Percentiles rank a stretch among this genome's conserved stretches.
Evolutionary conservation across 2,888 invertebrate genomes (phyloP).

Genomic region (Timema cristinae): DNA sequence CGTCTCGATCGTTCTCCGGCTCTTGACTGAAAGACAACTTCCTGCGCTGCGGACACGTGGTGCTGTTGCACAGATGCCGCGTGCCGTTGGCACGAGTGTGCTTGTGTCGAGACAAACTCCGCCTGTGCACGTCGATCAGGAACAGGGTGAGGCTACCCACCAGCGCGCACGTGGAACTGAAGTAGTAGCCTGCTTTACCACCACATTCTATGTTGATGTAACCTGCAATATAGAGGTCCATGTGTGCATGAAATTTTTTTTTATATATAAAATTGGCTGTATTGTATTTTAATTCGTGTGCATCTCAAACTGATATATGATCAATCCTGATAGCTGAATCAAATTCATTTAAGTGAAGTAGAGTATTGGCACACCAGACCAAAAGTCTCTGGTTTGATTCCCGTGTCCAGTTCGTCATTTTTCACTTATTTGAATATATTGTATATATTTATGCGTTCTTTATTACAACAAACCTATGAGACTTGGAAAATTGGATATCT

Average conservation of each 20-base stretch:
- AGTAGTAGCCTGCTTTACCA: conserved; percentile 76
- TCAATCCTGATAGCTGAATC: too few species aligned
- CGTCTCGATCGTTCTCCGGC: conserved; percentile 38
- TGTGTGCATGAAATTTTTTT: neutral
- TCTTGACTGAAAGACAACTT: conserved; percentile 57
- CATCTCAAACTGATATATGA: too few species aligned
- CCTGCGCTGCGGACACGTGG: conserved; percentile 54
- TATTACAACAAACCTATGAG: too few species aligned
- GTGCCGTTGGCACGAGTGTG: conserved; percentile 59
- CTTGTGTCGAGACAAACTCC: conserved; percentile 66
- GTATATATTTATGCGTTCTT: too few species aligned
- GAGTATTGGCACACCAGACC: too few species aligned
- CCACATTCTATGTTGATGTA: conserved; percentile 76
- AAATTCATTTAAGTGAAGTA: too few species aligned
- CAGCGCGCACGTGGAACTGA: conserved; percentile 74
- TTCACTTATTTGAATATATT: too few species aligned
- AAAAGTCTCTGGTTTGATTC: too few species aligned
- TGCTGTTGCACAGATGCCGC: conserved; percentile 53
- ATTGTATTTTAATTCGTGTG: too few species aligned
- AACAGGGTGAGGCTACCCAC: conserved; percentile 73
- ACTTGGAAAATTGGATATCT: too few species aligned
- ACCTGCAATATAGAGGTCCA: conserved; percentile 49
- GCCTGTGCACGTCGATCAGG: conserved; percentile 73
- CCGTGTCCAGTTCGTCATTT: too few species aligned
- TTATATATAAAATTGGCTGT: neutral